Base-by-base conservation (phyloP, 2,797 vertebrate species). In the Pteronotus mesoamericanus region DNA sequence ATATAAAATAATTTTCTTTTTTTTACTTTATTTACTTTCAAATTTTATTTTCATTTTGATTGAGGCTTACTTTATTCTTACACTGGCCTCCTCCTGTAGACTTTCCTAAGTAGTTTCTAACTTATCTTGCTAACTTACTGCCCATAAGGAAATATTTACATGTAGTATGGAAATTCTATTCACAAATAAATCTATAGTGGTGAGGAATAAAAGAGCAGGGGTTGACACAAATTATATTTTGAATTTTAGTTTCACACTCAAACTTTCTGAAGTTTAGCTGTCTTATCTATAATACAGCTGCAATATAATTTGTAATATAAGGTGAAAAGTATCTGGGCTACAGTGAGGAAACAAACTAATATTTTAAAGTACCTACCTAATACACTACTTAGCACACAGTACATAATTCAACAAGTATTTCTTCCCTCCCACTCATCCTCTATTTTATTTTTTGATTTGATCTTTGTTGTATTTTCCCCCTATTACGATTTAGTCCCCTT, bases 31-130 rank as follows among this genome's bases (percentile, higher is more conserved):
- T 91, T 74, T 80, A 64, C 21, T 48, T 92, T 83, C 18, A 44
- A 74, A 94, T 18, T 61, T 92, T 57, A 83, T 68, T 93, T 97
- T 82, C 12, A 37, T 46, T 77, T 79, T 72, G 71, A 83, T 1
- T 39, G 66, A 90, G 18, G 34, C 26, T 83, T 48, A 46, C 34
- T 59, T 94, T 55, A 91, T 21, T 78, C 78, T 77, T 88, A 82
- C 9, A 59, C 7, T 82, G 78, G 51, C 19, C 5, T 42, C 29
- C 4, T 92, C 24, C 18, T 71, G 18, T 2, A 69, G 32, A 46
- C 16, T 74, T 68, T 86, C 55, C 55, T 69, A 48, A 78, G 3
- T 57, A 57, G 10, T 77, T 68, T 90, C 72, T 55, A 46, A 88
- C 14, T 88, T 75, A 87, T 19, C n/a, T 82, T 71, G 77, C 18